Conservation (phyloP, 2,113 vertebrate species). For the Neopipo cinnamomea region DNA sequence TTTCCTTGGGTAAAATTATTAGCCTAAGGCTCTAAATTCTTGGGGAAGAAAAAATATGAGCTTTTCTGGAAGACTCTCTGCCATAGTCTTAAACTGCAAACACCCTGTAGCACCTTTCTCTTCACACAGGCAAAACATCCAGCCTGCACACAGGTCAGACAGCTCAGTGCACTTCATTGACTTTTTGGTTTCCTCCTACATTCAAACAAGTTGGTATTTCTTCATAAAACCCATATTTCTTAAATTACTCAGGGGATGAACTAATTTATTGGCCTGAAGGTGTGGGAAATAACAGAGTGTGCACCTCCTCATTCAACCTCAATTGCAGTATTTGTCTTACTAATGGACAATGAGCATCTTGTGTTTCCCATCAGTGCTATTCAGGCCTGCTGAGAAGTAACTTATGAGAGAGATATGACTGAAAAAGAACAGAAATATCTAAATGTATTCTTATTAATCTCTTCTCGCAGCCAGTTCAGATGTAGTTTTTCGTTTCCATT, state of each 20-base stretch:
- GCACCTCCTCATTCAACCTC: background rate
- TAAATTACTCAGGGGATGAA: slow-evolving; percentile 41
- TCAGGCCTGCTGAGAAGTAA: slow-evolving; percentile 10
- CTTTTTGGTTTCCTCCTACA: slow-evolving; percentile 63
- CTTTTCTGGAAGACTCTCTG: slow-evolving; percentile 13
- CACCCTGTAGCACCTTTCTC: background rate
- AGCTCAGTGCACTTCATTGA: slow-evolving; percentile 10
- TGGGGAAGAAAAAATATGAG: background rate
- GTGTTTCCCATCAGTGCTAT: background rate
- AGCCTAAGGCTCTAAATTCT: background rate
- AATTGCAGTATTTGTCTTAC: background rate
- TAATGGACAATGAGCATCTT: background rate
- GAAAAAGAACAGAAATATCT: background rate
- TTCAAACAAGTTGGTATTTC: background rate
- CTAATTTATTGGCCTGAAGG: background rate
- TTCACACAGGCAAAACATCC: background rate
- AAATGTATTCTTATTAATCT: background rate
- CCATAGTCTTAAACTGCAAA: background rate
- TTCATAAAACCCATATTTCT: background rate
- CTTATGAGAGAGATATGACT: background rate
- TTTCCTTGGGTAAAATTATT: background rate
- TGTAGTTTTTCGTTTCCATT: background rate
- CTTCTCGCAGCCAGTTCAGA: background rate
- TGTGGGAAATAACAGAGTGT: slow-evolving; percentile 33
- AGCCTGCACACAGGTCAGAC: accelerated